Base-by-base conservation (phyloP, 2,113 vertebrate genomes). In the Isichthys henryi region DNA sequence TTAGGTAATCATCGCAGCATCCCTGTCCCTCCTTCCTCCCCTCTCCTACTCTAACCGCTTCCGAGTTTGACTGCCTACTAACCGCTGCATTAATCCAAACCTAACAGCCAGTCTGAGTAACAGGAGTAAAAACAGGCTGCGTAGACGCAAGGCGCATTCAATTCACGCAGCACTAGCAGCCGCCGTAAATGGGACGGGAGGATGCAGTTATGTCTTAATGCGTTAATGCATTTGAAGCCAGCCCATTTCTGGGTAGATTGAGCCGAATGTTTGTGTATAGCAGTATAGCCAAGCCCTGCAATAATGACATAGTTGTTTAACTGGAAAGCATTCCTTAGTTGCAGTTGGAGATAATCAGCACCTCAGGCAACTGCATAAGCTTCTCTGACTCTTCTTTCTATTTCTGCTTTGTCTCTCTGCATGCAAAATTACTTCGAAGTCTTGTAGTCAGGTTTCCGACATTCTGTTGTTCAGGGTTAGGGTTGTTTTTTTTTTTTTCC, bases 1-100 rank as follows among this genome's bases (percentile, higher is more conserved):
- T 96, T 96, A 96, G 96, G 96, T 96, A 96, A 96, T 96, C 94
- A 94, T 94, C 93, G 95, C 95, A 95, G 95, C 95, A 96, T 95
- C 95, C 94, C 93, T 92, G 93, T 93, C 93, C 93, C 94, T 93
- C 94, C 92, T 95, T 90, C 95, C 92, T 92, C 95, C 94, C 94
- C 93, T 94, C 92, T 96, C 92, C 93, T 94, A 92, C 93, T 95
- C 90, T 96, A 95, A 96, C 94, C 88, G 92, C 70, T 92, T 95
- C 95, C 94, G 93, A 92, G 94, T 95, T 95, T 96, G 95, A 93
- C 95, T 94, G 94, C 91, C 93, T 92, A 92, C 95, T 95, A 96
- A 96, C 95, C 93, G 90, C 89, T 91, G 92, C 88, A 92, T 94
- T 95, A 95, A 96, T 94, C 90, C 48, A 89, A 95, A 91, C 92